These are phyloP conservation scores for Meda fulgida DNA, from an alignment of 2,797 vertebrate genomes.

Conservation along the genomic window DNA sequence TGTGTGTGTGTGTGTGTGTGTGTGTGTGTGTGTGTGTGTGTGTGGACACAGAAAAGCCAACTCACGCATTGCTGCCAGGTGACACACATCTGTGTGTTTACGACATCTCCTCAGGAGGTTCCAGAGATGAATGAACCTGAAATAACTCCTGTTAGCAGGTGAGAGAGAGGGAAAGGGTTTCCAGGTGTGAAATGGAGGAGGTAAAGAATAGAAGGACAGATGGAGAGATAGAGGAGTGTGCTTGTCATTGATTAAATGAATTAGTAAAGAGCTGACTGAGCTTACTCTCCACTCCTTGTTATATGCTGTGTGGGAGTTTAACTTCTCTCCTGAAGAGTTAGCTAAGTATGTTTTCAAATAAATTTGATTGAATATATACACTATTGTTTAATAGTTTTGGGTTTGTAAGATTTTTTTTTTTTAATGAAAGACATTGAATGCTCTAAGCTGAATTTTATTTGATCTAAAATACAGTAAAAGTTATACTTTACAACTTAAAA, in stretches of 20 bases:
- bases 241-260: conserved; percentile 44
- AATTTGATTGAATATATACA: neutral
- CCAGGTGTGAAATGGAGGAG: conserved; percentile 39
- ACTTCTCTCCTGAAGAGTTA: neutral
- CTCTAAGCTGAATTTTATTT: neutral
- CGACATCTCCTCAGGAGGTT: conserved; percentile 36
- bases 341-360: neutral
- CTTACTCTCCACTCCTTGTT: neutral
- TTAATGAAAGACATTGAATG: neutral
- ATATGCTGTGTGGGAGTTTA: neutral
- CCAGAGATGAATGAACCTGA: conserved; percentile 47
- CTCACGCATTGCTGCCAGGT: conserved; percentile 24
- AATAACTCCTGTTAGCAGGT: conserved; percentile 42
- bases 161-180: conserved; percentile 25
- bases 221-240: conserved; percentile 10
- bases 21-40: neutral
- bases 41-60: conserved; percentile 19
- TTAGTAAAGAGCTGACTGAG: conserved; percentile 13
- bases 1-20: neutral
- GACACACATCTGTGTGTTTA: conserved; percentile 43
- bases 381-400: neutral
- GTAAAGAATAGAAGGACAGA: conserved; percentile 43
- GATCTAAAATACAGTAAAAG: neutral
- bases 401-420: neutral
- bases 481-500: neutral